These are phyloP conservation scores for Silvanus unidentatus DNA, from an alignment of 2,888 invertebrate species.

Conservation along the genomic window DNA sequence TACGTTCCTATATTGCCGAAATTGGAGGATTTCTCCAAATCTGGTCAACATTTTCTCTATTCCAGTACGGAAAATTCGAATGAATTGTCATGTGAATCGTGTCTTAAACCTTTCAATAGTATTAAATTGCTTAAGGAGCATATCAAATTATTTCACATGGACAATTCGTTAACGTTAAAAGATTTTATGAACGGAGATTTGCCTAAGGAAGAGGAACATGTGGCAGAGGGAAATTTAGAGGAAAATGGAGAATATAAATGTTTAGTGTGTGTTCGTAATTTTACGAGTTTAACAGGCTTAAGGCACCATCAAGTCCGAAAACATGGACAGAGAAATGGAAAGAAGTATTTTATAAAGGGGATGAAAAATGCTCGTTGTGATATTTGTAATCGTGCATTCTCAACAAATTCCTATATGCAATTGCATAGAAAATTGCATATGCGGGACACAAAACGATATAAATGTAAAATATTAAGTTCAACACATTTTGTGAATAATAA, in stretches of 20 bases:
- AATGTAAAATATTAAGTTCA: conserved; percentile 38
- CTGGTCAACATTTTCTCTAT: conserved; percentile 39
- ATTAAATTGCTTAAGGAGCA: conserved; percentile 35
- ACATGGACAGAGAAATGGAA: conserved; percentile 37
- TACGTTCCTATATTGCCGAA: conserved; percentile 31
- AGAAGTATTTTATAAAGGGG: conserved; percentile 42
- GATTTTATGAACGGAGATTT: conserved; percentile 29
- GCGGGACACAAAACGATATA: conserved; percentile 35
- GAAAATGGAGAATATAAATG: conserved; percentile 33
- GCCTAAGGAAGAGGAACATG: conserved; percentile 10
- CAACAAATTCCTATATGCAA: conserved; percentile 41
- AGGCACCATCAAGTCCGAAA: conserved; percentile 39
- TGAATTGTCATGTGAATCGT: conserved; percentile 33
- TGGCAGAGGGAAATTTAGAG: no score
- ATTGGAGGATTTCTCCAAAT: conserved; percentile 28
- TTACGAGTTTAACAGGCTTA: conserved; percentile 36
- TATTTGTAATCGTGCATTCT: conserved; percentile 42
- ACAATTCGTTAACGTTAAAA: conserved; percentile 35
- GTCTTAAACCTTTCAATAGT: conserved; percentile 33
- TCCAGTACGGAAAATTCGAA: conserved; percentile 20
- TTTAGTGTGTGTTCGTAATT: conserved; percentile 33
- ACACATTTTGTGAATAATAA: no score
- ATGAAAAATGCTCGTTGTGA: conserved; percentile 43
- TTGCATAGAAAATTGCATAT: conserved; percentile 40
- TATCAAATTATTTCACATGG: conserved; percentile 37